Base-by-base conservation (phyloP, 2,113 vertebrate genomes). In the Antennarius striatus region DNA sequence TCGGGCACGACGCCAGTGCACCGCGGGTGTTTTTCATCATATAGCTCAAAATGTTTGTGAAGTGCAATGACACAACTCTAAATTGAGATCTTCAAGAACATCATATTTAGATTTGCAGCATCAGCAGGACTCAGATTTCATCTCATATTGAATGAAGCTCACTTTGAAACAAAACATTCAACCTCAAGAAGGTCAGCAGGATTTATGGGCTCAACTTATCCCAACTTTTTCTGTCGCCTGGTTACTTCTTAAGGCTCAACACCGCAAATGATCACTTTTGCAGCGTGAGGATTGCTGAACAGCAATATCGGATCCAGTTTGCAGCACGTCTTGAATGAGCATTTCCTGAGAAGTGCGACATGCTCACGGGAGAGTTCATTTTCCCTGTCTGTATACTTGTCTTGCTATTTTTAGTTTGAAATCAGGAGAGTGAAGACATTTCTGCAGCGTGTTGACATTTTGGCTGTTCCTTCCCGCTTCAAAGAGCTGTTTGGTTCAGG, bases 191-290 rank as follows among this genome's bases (percentile, higher is more conserved):
- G 32, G 32, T 36, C 32, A 36, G 32, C 32, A 36, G 7, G 7
- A 36, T 36, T 4, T 36, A 36, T 36, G 32, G 32, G 32, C 32
- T 36, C 32, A 36, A 36, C 32, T 36, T 36, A 36, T 36, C 32
- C 2, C 32, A 7, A 36, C 32, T 36, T 36, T 7, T 7, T 36
- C 5, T 36, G 32, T 36, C 32, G 32, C 32, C 32, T 7, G 32
- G 3, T 36, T 7, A 7, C 32, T 36, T 36, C 5, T 36, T 7
- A 36, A 36, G 32, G 32, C 32, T 36, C 32, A 36, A 36, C 32
- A 36, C 32, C 13, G 10, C n/a, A 75, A 67, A 78, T 81, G n/a
- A 68, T 70, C 61, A 66, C 40, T 47, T 73, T 62, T 57, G 48
- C 52, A 59, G 17, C 43, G 36, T 11, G 1, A 50, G 45, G 53